Percentiles rank a stretch among this genome's conserved stretches.
These are phyloP conservation scores for Heptranchias perlo DNA, from an alignment of 2,113 vertebrate species.

Conservation along the genomic window DNA sequence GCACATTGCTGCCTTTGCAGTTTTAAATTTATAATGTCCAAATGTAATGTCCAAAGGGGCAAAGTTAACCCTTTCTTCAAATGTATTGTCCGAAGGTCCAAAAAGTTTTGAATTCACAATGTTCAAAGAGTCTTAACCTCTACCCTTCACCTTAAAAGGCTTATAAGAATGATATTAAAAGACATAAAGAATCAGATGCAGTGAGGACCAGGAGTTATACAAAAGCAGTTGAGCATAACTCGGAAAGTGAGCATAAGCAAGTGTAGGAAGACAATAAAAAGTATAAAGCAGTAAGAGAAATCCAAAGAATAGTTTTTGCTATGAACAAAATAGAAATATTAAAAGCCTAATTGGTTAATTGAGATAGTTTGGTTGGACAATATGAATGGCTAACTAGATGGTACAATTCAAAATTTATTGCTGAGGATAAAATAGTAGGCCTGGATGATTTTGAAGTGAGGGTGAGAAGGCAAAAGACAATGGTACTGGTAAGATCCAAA, in stretches of 20 bases:
- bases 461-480: background rate
- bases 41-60: no score
- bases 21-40: no score
- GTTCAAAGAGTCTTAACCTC: no score
- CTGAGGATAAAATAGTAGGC: background rate
- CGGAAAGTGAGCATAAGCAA: background rate
- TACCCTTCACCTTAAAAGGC: background rate
- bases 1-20: no score
- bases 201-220: background rate
- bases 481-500: background rate
- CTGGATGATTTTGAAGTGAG: background rate
- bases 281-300: background rate
- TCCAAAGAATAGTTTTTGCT: background rate
- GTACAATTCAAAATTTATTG: background rate
- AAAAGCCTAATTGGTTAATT: background rate
- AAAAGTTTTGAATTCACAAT: no score
- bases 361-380: background rate
- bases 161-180: background rate
- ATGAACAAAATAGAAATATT: background rate
- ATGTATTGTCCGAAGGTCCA: no score
- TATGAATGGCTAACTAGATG: background rate
- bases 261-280: background rate
- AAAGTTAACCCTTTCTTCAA: no score
- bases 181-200: background rate
- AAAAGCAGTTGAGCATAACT: background rate